These are phyloP conservation scores for Hesperia comma DNA, from an alignment of 2,888 invertebrate genomes.

Conservation along the genomic window DNA sequence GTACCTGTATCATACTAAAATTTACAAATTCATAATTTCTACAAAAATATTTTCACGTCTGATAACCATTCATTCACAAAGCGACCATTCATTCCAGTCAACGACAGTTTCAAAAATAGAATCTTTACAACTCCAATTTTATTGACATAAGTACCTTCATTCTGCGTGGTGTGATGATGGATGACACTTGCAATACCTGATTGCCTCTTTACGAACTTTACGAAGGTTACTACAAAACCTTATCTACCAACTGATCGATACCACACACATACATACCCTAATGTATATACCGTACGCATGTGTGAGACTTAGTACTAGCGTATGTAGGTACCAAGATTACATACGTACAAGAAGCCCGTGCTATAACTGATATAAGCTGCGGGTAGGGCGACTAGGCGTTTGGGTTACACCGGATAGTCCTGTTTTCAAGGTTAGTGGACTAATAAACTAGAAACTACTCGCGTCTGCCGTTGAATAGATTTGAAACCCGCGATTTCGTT, in stretches of 20 bases:
- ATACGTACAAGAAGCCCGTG: conserved; percentile 36
- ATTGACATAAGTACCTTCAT: no score
- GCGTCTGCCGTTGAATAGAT: no score
- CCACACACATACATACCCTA: not conserved
- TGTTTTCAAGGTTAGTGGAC: conserved; percentile 20
- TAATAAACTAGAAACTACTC: not conserved
- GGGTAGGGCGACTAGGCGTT: conserved; percentile 33
- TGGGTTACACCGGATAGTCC: conserved; percentile 17
- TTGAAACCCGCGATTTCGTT: no score
- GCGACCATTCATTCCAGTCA: no score
- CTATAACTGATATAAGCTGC: conserved; percentile 36
- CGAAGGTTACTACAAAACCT: not conserved
- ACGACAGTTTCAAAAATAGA: no score
- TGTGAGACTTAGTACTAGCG: conserved; percentile 25
- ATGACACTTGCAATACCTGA: no score
- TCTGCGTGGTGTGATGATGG: no score
- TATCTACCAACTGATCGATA: conserved; percentile 10
- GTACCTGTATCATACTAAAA: no score
- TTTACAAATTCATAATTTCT: no score
- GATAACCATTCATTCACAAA: no score
- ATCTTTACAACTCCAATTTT: no score
- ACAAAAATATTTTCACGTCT: no score
- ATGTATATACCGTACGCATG: not conserved
- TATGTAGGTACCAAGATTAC: conserved; percentile 39
- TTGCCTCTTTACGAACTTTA: not conserved